Base-by-base conservation (phyloP, 2,888 invertebrate species). In the Drosophila nr. perissopoda region DNA sequence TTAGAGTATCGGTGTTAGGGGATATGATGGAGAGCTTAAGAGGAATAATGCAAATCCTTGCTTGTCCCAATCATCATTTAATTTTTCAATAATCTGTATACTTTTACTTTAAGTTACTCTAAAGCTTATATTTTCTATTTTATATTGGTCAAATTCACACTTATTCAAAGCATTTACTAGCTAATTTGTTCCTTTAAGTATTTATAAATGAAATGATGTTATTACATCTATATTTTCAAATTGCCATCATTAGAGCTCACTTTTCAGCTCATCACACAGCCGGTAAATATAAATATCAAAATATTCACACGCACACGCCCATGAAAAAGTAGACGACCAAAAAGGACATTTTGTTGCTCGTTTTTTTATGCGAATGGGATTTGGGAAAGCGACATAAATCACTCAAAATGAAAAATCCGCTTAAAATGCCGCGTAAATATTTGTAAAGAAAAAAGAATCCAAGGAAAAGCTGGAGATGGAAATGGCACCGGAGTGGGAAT, bases 381-480 rank as follows among this genome's bases (percentile, higher is more conserved):
- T 86, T 81, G 79, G 58, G 36, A 81, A 81, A 77, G 79, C 78
- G 79, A 79, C 82, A 79, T 83, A 91, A 91, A 91, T 91, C 87
- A 83, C 85, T 89, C 85, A 87, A 85, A 83, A 90, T 83, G 84
- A 82, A 79, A 89, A 84, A 83, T 88, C 88, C 91, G 87, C 81
- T 89, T 83, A 87, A 90, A 87, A 83, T 80, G 83, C 79, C 86
- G 87, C 85, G 82, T 87, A 88, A 89, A 91, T 89, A 88, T 87
- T 87, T 88, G 88, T 82, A 75, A 79, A 88, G 86, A 78, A 86
- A 74, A 77, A 83, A 71, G 72, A 80, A 82, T 65, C 59, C 69
- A 76, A 73, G 68, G 57, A 38, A 63, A 59, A 42, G 65, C 36
- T 52, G 58, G 57, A n/a, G 18, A 27, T 48, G 33, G 33, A 10